Evolutionary conservation across 1,140 invertebrate genomes (phyloP), one percentile per base, ranked within the genome.

Genomic region (Metaphire vulgaris): DNA sequence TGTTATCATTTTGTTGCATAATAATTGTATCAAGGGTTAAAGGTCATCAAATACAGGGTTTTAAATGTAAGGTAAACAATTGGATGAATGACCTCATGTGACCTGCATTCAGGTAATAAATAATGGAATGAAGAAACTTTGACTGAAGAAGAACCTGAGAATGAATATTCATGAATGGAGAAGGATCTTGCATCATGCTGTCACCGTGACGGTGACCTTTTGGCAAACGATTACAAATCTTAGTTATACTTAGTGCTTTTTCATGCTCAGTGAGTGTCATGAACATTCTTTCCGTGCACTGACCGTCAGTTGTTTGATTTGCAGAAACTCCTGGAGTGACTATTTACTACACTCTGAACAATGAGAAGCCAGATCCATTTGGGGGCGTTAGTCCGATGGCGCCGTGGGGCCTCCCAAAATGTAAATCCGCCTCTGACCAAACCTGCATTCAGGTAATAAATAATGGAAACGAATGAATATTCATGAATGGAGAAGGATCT

Each of bases 331-430:
- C 79, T 75, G 81, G 82, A 75, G 81, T 81, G 6, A 78, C 80
- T 28, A 86, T 87, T 34, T 83, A 83, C 79, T 87, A 85, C 82
- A 86, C 86, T 75, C 81, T 85, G 16, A 85, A 87, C 83, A 85
- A 85, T 15, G 81, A 80, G 41, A 86, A 85, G 73, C 86, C 86
- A 69, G 83, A 86, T n/a, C 85, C 85, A 2, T 87, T 86, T 79
- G 72, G 78, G 29, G 80, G 82, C 26, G 79, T 81, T 66, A 81
- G 83, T 30, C 82, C 81, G 28, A 76, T 74, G 6, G 83, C 83
- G 15, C n/a, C n/a, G n/a, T n/a, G 82, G 79, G 77, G 82, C 79
- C 76, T 86, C 86, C 0, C 79, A 85, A 76, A 80, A n/a, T n/a
- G n/a, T n/a, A n/a, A n/a, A n/a, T n/a, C n/a, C n/a, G n/a, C n/a